These are phyloP conservation scores for Eutolmus rufibarbis DNA, from an alignment of 2,888 invertebrate species.

Conservation along the genomic window DNA sequence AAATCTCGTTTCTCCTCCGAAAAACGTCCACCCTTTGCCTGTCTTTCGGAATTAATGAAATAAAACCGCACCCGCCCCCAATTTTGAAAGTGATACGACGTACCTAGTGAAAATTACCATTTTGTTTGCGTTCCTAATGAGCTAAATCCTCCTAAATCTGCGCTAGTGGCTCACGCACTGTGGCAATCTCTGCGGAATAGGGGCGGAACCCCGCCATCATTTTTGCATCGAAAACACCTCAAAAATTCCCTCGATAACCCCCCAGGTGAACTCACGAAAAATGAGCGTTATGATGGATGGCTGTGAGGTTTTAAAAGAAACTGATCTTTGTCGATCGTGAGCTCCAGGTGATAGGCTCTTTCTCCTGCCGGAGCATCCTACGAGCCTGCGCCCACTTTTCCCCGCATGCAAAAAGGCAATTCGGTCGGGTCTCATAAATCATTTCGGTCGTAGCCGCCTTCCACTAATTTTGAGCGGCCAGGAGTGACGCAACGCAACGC, in stretches of 20 bases:
- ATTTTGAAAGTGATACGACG: background rate
- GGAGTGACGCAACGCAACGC: background rate
- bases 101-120: background rate
- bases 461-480: background rate
- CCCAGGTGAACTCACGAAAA: background rate
- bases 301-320: background rate
- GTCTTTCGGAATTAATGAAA: background rate
- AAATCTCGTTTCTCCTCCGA: background rate
- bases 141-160: background rate
- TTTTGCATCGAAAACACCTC: background rate
- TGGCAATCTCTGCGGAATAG: background rate
- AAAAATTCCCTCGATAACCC: background rate
- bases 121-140: background rate
- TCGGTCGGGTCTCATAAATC: constrained; percentile 10
- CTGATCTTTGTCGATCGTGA: background rate
- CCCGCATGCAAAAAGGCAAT: background rate
- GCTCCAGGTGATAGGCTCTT: background rate
- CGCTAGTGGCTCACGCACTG: background rate
- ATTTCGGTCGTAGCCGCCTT: constrained; percentile 12
- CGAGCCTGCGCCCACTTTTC: background rate
- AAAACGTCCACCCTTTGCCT: background rate
- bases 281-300: background rate
- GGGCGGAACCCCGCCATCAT: background rate
- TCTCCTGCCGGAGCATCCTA: background rate
- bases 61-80: background rate